Conservation (phyloP, 1,140 invertebrate genomes). For the Drosophila albomicans region DNA sequence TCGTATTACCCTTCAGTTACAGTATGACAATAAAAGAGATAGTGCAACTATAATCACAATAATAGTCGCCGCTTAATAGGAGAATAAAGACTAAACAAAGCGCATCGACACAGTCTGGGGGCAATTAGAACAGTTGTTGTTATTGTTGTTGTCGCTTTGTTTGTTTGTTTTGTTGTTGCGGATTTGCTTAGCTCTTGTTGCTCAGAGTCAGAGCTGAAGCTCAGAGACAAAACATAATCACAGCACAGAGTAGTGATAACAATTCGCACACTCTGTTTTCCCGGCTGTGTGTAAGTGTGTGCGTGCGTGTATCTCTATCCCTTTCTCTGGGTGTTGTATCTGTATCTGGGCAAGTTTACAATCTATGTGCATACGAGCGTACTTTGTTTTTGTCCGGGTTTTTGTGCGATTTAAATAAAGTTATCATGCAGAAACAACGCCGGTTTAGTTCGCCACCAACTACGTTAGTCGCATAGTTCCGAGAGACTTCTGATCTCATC, state of each 20-base stretch:
- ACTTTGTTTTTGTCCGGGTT: background rate
- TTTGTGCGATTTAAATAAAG: conserved; percentile 57
- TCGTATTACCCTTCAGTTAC: background rate
- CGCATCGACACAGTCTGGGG: conserved; percentile 29
- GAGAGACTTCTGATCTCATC: no score
- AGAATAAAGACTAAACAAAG: conserved; percentile 29
- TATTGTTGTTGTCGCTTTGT: conserved; percentile 2
- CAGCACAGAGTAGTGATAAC: conserved; percentile 18
- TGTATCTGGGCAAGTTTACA: conserved; percentile 21
- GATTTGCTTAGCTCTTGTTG: conserved; percentile 13
- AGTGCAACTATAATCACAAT: conserved; percentile 31
- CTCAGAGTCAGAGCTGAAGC: conserved; percentile 10
- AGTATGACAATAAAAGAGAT: conserved; percentile 7
- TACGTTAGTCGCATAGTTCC: conserved; percentile 12
- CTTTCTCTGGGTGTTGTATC: conserved; percentile 4
- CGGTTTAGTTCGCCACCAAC: conserved; percentile 56
- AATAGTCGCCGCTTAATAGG: conserved; percentile 11
- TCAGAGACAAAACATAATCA: conserved; percentile 8
- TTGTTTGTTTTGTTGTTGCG: background rate
- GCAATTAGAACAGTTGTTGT: conserved; percentile 28
- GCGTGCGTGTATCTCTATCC: conserved; percentile 8
- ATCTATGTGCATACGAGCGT: conserved; percentile 18
- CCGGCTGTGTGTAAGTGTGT: background rate
- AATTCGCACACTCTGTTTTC: conserved; percentile 17
- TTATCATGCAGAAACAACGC: conserved; percentile 56